Evolutionary conservation across 1,140 invertebrate genomes (phyloP), one percentile per base, ranked within the genome.

Genomic region (Lepidostoma basale): DNA sequence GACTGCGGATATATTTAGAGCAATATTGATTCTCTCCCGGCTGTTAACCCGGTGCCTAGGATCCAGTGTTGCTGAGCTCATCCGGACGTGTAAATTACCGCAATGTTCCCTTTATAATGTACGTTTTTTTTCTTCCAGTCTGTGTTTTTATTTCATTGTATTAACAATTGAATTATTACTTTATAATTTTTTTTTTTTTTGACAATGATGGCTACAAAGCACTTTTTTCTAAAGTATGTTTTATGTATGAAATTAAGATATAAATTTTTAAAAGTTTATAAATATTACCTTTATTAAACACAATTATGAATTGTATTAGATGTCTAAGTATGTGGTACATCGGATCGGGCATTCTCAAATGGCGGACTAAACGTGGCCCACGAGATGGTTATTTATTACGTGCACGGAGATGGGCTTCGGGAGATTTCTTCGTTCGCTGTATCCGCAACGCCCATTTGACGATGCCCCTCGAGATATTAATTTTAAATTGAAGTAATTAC

Each of bases 241-340:
- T 60, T 60, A n/a, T 42, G 56, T 60, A 60, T 60, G 56, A 60
- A 40, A 23, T 14, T 60, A 60, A 26, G 39, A 60, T 60, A 60
- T 25, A 25, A 42, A 60, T 40, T 60, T 60, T 42, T 42, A 40
- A 60, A 60, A 56, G 23, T 23, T 60, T 60, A 60, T 60, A 60
- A 60, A 60, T 40, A 60, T 42, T 42, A 40, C 56, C 39, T 60
- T 40, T 42, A 36, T 56, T 36, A 18, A 56, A 56, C 25, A 56
- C 52, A 56, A 56, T 56, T 56, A 36, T 56, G 22, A 56, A 56
- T 56, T 56, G 52, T 56, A 56, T 56, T 56, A 56, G 52, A 56
- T 39, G 52, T 36, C 28, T 36, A 56, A 56, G 28, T 36, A 56
- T 14, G 30, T 22, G 52, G 52, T 33, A 20, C 36, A 30, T 36